Conservation (phyloP, 2,113 vertebrate genomes). For the Columba janthina region DNA sequence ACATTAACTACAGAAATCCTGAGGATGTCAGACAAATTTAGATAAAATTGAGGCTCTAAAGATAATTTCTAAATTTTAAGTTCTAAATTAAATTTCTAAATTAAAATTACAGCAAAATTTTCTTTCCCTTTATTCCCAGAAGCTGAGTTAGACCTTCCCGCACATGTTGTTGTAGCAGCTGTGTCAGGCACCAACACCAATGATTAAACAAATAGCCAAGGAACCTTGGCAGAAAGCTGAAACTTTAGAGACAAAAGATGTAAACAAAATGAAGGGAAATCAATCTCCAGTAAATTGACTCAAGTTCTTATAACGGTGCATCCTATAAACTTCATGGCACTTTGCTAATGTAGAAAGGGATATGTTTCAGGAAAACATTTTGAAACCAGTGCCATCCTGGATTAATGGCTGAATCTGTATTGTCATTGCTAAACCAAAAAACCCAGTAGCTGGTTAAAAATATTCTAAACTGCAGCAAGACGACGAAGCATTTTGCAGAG, state of each 20-base stretch:
- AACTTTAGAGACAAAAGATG: background rate
- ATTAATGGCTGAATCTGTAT: background rate
- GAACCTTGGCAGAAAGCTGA: background rate
- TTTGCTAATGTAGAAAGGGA: background rate
- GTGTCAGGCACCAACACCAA: background rate
- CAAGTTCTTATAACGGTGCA: background rate
- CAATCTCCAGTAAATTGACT: background rate
- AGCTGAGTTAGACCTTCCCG: background rate
- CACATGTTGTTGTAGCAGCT: background rate
- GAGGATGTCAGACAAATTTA: background rate
- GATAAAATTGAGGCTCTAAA: background rate
- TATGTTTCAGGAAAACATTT: background rate
- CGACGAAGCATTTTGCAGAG: background rate
- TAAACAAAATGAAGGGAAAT: background rate
- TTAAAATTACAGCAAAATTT: background rate
- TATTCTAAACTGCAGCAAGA: background rate
- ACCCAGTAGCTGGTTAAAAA: background rate
- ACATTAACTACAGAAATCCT: background rate
- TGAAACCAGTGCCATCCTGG: background rate
- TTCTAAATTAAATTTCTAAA: background rate
- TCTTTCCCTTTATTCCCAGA: background rate
- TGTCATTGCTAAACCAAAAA: background rate
- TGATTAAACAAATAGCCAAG: background rate
- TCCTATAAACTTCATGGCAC: background rate
- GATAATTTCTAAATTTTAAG: no score